Percentiles rank a stretch among this genome's conserved stretches.
These are phyloP conservation scores for Lithophane ornitopus DNA, from an alignment of 2,888 invertebrate species.

Conservation along the genomic window DNA sequence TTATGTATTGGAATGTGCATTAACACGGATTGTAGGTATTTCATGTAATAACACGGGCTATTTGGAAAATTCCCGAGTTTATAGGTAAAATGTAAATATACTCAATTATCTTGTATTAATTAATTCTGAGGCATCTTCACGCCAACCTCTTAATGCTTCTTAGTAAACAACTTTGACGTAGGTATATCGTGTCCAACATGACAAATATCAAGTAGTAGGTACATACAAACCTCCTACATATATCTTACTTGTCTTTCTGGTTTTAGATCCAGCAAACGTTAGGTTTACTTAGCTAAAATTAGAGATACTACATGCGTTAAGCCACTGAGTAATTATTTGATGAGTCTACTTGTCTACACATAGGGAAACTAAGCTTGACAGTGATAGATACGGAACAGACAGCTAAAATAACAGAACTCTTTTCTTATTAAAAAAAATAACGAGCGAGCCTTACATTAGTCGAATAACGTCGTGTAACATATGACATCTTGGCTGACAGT, in stretches of 20 bases:
- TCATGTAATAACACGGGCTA: slow-evolving; percentile 37
- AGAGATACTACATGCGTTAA: slow-evolving; percentile 20
- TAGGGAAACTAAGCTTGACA: slow-evolving; percentile 7
- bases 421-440: too few relatives aligned
- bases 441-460: too few relatives aligned
- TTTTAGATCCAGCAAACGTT: slow-evolving; percentile 32
- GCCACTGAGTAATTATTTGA: slow-evolving; percentile 40
- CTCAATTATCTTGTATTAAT: slow-evolving; percentile 34
- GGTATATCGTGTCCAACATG: slow-evolving; percentile 19
- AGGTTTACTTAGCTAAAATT: slow-evolving; percentile 31
- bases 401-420: too few relatives aligned
- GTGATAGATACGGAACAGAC: background rate
- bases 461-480: too few relatives aligned
- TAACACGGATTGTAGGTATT: slow-evolving; percentile 46
- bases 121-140: slow-evolving; percentile 48
- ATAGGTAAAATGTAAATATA: slow-evolving; percentile 21
- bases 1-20: slow-evolving; percentile 51
- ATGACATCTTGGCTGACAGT: too few relatives aligned
- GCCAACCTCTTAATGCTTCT: background rate
- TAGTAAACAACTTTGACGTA: slow-evolving; percentile 28
- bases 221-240: slow-evolving; percentile 24
- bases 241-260: slow-evolving; percentile 36
- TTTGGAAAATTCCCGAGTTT: slow-evolving; percentile 44
- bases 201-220: slow-evolving; percentile 35
- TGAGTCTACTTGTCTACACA: background rate